Percentiles rank a stretch among this genome's conserved stretches.
Conservation (phyloP, 2,113 vertebrate species). For the Cairina moschata region DNA sequence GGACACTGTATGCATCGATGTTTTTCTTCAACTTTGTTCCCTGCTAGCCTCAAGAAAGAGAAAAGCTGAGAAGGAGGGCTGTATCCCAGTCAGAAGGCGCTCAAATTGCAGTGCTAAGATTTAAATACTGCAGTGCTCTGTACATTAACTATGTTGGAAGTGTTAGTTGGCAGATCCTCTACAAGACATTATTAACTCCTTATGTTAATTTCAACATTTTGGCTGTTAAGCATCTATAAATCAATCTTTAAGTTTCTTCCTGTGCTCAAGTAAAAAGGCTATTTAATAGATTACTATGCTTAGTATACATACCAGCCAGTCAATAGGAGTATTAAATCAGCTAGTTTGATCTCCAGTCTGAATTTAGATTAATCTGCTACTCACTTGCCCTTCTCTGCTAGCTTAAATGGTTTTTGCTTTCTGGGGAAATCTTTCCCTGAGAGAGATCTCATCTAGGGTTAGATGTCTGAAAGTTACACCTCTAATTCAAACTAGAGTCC, state of each 20-base stretch:
- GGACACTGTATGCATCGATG: neutral
- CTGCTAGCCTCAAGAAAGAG: neutral
- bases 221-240: neutral
- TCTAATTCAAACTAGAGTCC: neutral
- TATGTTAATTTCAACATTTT: conserved; percentile 21
- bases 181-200: neutral
- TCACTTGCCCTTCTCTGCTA: neutral
- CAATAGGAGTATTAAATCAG: neutral
- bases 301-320: neutral
- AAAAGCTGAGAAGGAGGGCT: neutral
- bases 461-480: neutral
- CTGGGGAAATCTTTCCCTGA: neutral
- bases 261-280: neutral
- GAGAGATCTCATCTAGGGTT: neutral
- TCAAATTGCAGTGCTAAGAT: neutral
- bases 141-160: neutral
- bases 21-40: neutral
- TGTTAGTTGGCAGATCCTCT: neutral
- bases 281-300: neutral
- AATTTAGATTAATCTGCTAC: neutral
- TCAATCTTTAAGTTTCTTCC: neutral
- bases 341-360: neutral
- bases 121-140: neutral
- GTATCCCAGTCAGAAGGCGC: neutral
- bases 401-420: neutral